A percentile compares a stretch with the other conserved stretches of the same genome.
These are phyloP conservation scores for Philereme vetulata DNA, from an alignment of 2,888 invertebrate species.

Conservation along the genomic window DNA sequence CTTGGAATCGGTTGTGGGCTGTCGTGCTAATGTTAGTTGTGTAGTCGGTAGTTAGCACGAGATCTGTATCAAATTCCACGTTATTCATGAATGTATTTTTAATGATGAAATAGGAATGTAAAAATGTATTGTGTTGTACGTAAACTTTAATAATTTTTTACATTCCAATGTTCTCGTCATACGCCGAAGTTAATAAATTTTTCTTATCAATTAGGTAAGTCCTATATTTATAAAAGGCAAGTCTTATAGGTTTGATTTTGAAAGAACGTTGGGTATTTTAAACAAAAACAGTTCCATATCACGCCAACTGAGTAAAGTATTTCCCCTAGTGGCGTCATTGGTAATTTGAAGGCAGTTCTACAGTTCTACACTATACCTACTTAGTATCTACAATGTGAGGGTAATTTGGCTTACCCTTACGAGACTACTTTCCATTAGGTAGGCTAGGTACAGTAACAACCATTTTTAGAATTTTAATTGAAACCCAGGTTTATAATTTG, in stretches of 20 bases:
- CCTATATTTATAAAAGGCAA: too few species aligned
- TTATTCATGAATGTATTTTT: slow-evolving; percentile 16
- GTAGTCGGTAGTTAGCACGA: slow-evolving; percentile 28
- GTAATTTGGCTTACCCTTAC: slow-evolving; percentile 8
- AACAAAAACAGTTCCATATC: slow-evolving; percentile 15
- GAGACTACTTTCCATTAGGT: not conserved
- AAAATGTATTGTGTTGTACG: not conserved
- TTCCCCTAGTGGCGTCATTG: slow-evolving; percentile 29
- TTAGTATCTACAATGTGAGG: slow-evolving; percentile 1
- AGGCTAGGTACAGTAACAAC: too few species aligned
- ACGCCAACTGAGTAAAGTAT: not conserved
- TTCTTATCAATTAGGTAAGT: too few species aligned
- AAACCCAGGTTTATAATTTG: too few species aligned
- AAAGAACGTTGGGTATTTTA: slow-evolving; percentile 4
- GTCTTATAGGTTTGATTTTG: not conserved
- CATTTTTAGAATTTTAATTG: too few species aligned
- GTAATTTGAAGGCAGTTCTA: slow-evolving; percentile 23
- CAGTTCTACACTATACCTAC: too few species aligned
- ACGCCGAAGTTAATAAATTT: too few species aligned
- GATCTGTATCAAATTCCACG: slow-evolving; percentile 23
- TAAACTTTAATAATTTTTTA: too few species aligned
- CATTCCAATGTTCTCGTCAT: too few species aligned
- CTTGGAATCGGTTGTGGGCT: slow-evolving; percentile 4
- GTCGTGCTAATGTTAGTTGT: slow-evolving; percentile 13
- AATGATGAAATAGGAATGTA: not conserved